Percentiles rank a stretch among this genome's conserved stretches.
Conservation (phyloP, 2,113 vertebrate species). For the Camelus dromedarius region DNA sequence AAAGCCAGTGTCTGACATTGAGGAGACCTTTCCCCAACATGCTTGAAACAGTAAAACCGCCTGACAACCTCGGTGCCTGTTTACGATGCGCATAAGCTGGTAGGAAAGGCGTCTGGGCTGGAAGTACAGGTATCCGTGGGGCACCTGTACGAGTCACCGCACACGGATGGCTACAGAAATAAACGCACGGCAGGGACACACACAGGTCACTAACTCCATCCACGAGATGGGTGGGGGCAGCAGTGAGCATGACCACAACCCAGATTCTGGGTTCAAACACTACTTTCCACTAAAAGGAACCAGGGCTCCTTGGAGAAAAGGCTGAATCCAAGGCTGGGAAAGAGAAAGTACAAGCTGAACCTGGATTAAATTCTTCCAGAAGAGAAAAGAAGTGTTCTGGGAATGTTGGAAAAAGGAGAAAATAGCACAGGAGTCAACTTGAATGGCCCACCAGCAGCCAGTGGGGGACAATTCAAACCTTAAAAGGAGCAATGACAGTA, state of each 20-base stretch:
- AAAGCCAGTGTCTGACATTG: background rate
- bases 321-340: background rate
- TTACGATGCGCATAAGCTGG: background rate
- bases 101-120: background rate
- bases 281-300: background rate
- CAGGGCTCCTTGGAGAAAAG: background rate
- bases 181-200: accelerated
- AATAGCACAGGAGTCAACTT: background rate
- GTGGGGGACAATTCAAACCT: background rate
- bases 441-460: background rate
- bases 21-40: background rate
- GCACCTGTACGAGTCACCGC: background rate
- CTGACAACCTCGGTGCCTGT: background rate
- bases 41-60: background rate
- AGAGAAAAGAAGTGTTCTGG: background rate
- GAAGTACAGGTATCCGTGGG: background rate
- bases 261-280: background rate
- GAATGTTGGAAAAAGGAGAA: background rate
- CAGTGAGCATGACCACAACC: background rate
- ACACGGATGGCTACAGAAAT: accelerated
- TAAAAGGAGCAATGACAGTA: background rate
- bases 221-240: background rate
- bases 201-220: background rate
- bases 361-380: background rate
- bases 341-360: background rate